Base-by-base conservation (phyloP, 2,888 invertebrate species). In the Temnothorax ravouxi region DNA sequence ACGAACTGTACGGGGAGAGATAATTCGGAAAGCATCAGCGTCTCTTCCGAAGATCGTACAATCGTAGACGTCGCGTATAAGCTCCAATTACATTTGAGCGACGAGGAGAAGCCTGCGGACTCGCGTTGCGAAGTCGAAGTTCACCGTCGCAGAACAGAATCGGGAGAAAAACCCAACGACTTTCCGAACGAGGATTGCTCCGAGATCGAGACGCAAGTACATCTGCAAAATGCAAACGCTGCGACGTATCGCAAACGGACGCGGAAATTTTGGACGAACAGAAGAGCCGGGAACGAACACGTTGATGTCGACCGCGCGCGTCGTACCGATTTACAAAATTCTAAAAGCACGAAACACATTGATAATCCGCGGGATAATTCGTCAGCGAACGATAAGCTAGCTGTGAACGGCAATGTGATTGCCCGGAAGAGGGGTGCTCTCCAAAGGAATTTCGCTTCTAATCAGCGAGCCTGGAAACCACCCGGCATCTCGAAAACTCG, bases 391-490 rank as follows among this genome's bases (percentile, higher is more conserved):
- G 15, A 34, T 6, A 62, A n/a, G 3, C 9, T n/a, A 29, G 5
- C 54, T 44, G 0, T 18, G 2, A 59, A 56, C 1, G 13, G 1
- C 3, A 21, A 21, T 29, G 25, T 3, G 3, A 38, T 21, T 15
- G 44, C 4, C 41, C 13, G 5, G 4, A 76, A 52, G 25, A 76
- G 4, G 8, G 2, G 8, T 18, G 3, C 4, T 41, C 5, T 41
- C 66, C 29, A 54, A 41, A 66, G 18, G 13, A 79, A 59, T 59
- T 2, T 8, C 6, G 4, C 2, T 59, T 56, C 0, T 29, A 38
- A 47, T 59, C 71, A 47, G 18, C 79, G 21, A 59, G 47, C 4
- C 21, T 71, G 79, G 79, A 69, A 8, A 47, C 71, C 71, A 34
- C n/a, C 79, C 0, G 56, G 69, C 11, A 1, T 59, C 2, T 18